Percentiles rank a stretch among this genome's conserved stretches.
Evolutionary conservation across 1,140 invertebrate species (phyloP).

Genomic region (Procambarus virginalis): DNA sequence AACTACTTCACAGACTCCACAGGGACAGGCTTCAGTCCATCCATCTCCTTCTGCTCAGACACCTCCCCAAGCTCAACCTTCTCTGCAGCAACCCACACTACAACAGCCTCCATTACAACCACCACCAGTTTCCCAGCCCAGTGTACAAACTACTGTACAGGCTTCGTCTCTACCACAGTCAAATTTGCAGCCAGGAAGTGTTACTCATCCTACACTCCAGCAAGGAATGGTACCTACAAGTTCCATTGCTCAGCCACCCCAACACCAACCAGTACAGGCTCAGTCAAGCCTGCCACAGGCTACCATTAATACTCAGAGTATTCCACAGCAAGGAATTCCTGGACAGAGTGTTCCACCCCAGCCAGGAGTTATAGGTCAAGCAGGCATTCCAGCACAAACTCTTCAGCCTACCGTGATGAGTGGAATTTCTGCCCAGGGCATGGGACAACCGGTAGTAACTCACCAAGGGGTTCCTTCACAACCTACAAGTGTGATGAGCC

Average conservation of each 20-base stretch:
- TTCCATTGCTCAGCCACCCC: constrained; percentile 40
- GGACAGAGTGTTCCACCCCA: constrained; percentile 34
- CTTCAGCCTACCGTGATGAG: constrained; percentile 52
- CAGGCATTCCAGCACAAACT: constrained; percentile 23
- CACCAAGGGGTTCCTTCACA: constrained; percentile 47
- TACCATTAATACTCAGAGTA: constrained; percentile 24
- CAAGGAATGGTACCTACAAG: constrained; percentile 42
- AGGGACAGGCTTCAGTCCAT: constrained; percentile 26
- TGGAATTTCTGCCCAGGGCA: constrained; percentile 9
- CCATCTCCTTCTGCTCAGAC: constrained; percentile 53
- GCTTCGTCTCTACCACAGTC: constrained; percentile 11
- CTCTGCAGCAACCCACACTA: constrained; percentile 26
- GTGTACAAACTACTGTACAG: constrained; percentile 18
- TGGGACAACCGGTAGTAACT: constrained; percentile 34
- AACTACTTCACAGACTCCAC: constrained; percentile 30
- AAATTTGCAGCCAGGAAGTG: constrained; percentile 20
- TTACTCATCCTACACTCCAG: constrained; percentile 24
- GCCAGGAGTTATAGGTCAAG: constrained; percentile 15
- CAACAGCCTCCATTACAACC: constrained; percentile 32
- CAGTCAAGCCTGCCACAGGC: constrained; percentile 26
- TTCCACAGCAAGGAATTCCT: constrained; percentile 27
- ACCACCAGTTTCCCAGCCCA: constrained; percentile 14
- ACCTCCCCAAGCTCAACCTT: constrained; percentile 49
- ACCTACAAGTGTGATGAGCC: constrained; percentile 39
- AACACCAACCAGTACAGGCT: constrained; percentile 32